Percentiles rank a stretch among this genome's conserved stretches.
Evolutionary conservation across 2,888 invertebrate genomes (phyloP).

Genomic region (Taphrorychus bicolor): DNA sequence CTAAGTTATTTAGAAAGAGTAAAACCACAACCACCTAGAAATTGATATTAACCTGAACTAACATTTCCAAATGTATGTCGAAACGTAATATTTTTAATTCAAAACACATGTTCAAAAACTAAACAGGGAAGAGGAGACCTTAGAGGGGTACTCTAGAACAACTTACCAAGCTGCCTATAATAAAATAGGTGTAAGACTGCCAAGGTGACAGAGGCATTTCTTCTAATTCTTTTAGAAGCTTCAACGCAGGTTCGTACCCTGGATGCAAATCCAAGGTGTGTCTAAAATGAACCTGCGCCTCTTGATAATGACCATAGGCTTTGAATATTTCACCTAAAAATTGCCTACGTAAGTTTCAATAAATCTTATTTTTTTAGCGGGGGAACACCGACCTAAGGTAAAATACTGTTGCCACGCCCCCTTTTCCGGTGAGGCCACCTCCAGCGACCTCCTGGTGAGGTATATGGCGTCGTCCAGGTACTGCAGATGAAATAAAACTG

Average conservation of each 20-base stretch:
- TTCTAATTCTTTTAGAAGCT: slow-evolving; percentile 83
- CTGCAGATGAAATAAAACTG: slow-evolving; percentile 84
- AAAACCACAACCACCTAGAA: slow-evolving; percentile 23
- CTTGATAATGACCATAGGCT: slow-evolving; percentile 88
- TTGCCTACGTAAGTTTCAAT: background rate
- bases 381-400: slow-evolving; percentile 63
- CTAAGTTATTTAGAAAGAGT: slow-evolving; percentile 19
- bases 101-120: too few relatives aligned
- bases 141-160: too few relatives aligned
- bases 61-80: too few relatives aligned
- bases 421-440: slow-evolving; percentile 83
- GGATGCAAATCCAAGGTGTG: slow-evolving; percentile 86
- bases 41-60: too few relatives aligned
- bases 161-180: slow-evolving; percentile 84
- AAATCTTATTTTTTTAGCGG: background rate
- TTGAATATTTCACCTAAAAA: slow-evolving; percentile 82
- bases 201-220: slow-evolving; percentile 80
- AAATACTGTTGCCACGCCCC: slow-evolving; percentile 91
- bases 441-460: slow-evolving; percentile 82
- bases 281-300: slow-evolving; percentile 82
- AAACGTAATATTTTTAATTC: too few relatives aligned
- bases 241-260: slow-evolving; percentile 82
- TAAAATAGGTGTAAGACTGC: slow-evolving; percentile 85
- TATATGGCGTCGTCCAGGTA: slow-evolving; percentile 91
- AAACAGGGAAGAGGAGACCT: too few relatives aligned